Percentiles rank a stretch among this genome's conserved stretches.
These are phyloP conservation scores for Oreonectes daqikongensis DNA, from an alignment of 2,797 vertebrate species.

Conservation along the genomic window DNA sequence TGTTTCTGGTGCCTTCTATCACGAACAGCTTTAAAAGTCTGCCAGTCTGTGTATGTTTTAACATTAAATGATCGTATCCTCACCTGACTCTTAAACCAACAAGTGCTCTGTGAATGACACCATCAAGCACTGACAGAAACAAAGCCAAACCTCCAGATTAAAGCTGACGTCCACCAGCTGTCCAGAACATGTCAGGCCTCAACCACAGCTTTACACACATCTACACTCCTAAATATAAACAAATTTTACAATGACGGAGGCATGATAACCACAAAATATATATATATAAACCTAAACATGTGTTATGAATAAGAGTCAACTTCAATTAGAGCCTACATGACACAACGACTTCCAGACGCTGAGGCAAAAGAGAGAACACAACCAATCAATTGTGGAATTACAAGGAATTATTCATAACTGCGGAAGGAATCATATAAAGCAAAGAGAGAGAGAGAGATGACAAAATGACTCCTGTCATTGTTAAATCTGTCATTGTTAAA, in stretches of 20 bases:
- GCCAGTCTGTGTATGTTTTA: not conserved
- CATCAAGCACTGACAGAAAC: constrained; percentile 28
- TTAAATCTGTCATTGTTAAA: no score
- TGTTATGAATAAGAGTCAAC: constrained; percentile 76
- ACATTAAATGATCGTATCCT: not conserved
- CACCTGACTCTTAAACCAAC: constrained; percentile 45
- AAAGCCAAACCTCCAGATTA: constrained; percentile 57
- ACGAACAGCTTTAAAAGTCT: not conserved
- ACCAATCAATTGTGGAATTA: constrained; percentile 49
- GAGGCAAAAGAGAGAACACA: constrained; percentile 67
- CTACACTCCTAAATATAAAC: constrained; percentile 55
- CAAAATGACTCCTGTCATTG: no score
- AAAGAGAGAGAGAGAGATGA: no score
- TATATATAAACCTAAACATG: constrained; percentile 62
- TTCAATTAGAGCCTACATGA: constrained; percentile 73
- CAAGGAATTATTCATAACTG: constrained; percentile 17
- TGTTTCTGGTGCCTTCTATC: not conserved
- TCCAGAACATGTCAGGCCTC: constrained; percentile 15
- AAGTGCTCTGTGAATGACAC: constrained; percentile 22
- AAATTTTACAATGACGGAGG: constrained; percentile 66
- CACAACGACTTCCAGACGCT: constrained; percentile 67
- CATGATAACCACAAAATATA: constrained; percentile 60
- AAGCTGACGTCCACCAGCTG: constrained; percentile 53
- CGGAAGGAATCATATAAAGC: constrained; percentile 71
- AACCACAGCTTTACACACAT: constrained; percentile 55